Percentiles rank a stretch among this genome's conserved stretches.
Conservation (phyloP, 2,797 vertebrate genomes). For the Pristis pectinata region DNA sequence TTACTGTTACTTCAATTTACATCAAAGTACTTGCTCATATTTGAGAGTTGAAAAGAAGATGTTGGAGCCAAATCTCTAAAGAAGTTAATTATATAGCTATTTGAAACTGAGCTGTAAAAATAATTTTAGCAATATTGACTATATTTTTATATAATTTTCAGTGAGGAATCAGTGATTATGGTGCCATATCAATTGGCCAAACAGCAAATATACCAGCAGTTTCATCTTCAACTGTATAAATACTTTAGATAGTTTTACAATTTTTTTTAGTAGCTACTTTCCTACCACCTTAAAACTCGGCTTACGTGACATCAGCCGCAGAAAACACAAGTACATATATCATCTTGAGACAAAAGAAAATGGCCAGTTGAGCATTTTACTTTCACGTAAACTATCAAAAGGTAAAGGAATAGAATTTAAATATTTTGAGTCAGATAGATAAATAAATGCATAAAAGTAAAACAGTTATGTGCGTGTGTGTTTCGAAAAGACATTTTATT, state of each 20-base stretch:
- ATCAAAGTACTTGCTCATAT: neutral
- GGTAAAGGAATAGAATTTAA: neutral
- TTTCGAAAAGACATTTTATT: neutral
- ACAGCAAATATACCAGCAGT: neutral
- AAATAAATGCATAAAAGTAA: neutral
- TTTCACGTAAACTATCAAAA: neutral
- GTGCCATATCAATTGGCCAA: neutral
- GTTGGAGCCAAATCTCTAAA: neutral
- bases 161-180: neutral
- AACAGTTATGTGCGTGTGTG: neutral
- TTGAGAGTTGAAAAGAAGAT: neutral
- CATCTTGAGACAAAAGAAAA: neutral
- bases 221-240: neutral
- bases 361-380: neutral
- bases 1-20: neutral
- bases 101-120: neutral
- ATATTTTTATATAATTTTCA: neutral
- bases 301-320: neutral
- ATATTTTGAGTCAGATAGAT: too few relatives aligned
- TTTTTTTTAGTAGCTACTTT: neutral
- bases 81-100: neutral
- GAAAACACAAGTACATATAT: neutral
- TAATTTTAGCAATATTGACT: neutral
- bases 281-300: neutral
- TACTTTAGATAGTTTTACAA: neutral